A percentile compares a stretch with the other conserved stretches of the same genome.
Evolutionary conservation across 2,797 vertebrate genomes (phyloP).

Genomic region (Streptopelia turtur): DNA sequence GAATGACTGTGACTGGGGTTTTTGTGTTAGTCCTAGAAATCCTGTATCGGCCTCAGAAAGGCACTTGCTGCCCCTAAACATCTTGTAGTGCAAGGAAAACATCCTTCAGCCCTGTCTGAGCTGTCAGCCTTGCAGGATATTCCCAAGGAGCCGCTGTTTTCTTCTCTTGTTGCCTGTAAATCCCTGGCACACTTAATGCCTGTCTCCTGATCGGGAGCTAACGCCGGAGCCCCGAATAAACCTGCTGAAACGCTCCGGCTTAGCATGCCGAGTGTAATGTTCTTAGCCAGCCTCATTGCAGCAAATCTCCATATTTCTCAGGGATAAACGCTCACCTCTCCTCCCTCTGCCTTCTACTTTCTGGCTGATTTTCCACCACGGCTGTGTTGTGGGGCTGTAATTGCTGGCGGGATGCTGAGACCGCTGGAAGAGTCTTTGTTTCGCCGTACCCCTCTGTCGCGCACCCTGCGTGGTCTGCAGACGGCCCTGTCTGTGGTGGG

Average conservation of each 20-base stretch:
- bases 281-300: constrained; percentile 33
- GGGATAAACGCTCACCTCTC: constrained; percentile 55
- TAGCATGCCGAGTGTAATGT: neutral
- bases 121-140: neutral
- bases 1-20: fast-evolving
- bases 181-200: neutral
- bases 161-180: constrained; percentile 20
- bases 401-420: neutral
- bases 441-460: fast-evolving
- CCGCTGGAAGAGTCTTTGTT: neutral
- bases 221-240: constrained; percentile 27
- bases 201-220: constrained; percentile 26
- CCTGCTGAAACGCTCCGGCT: constrained; percentile 4
- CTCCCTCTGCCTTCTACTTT: neutral
- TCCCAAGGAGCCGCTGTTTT: neutral
- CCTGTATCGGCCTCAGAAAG: neutral
- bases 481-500: neutral
- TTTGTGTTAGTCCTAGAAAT: neutral
- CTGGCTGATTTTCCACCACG: neutral
- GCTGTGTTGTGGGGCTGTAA: neutral
- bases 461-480: fast-evolving
- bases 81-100: fast-evolving
- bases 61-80: neutral
- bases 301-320: constrained; percentile 36
- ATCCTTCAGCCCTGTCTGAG: neutral